A percentile compares a stretch with the other conserved stretches of the same genome.
These are phyloP conservation scores for Pseudoips prasinana DNA, from an alignment of 2,888 invertebrate genomes.

Conservation along the genomic window DNA sequence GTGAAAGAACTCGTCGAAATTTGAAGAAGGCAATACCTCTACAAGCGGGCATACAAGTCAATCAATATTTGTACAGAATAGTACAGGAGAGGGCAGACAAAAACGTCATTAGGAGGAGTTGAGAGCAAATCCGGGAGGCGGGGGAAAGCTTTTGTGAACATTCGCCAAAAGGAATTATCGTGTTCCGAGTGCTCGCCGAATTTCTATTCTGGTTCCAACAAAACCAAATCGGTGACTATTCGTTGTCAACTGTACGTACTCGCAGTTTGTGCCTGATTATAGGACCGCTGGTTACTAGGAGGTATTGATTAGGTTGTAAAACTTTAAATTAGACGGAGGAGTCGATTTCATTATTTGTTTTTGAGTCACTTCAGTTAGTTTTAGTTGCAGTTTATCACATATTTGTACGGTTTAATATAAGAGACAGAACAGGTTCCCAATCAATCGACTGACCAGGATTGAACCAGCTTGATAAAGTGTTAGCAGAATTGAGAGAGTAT, in stretches of 20 bases:
- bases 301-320: too few relatives aligned
- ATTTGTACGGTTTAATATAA: too few relatives aligned
- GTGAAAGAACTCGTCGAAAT: constrained; percentile 5
- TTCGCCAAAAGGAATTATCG: constrained; percentile 45
- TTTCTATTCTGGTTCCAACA: constrained; percentile 35
- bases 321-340: too few relatives aligned
- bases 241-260: neutral
- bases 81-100: constrained; percentile 44
- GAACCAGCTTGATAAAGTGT: too few relatives aligned
- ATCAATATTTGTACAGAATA: constrained; percentile 47
- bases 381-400: too few relatives aligned
- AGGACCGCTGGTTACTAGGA: too few relatives aligned
- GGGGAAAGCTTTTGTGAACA: constrained; percentile 40
- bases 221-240: constrained; percentile 1
- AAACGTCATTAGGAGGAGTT: constrained; percentile 51
- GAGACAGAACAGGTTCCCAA: too few relatives aligned
- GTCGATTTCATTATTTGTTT: too few relatives aligned
- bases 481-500: too few relatives aligned
- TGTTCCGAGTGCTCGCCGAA: constrained; percentile 35
- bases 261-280: too few relatives aligned
- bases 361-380: too few relatives aligned
- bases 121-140: constrained; percentile 44
- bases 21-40: constrained; percentile 22
- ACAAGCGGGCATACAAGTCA: constrained; percentile 36
- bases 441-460: too few relatives aligned